Conservation (phyloP, 2,113 vertebrate genomes). For the Chaetodon trifascialis region DNA sequence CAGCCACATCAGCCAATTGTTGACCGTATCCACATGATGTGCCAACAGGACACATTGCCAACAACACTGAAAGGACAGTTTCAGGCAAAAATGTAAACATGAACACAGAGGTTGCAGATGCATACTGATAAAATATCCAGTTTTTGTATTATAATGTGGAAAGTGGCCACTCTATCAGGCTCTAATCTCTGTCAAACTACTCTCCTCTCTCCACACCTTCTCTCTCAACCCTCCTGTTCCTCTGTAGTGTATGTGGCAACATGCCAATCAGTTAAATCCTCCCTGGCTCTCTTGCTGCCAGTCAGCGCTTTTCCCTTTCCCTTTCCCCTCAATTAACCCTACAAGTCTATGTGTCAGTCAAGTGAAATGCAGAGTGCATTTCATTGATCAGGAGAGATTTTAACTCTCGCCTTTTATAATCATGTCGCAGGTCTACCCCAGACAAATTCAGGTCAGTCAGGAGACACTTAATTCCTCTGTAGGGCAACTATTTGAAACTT, state of each 20-base stretch:
- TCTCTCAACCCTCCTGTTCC: background rate
- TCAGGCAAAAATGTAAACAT: background rate
- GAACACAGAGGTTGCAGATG: background rate
- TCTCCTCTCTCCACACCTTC: background rate
- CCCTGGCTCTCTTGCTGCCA: slow-evolving; percentile 9
- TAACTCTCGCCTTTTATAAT: background rate
- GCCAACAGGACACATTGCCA: background rate
- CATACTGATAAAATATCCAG: background rate
- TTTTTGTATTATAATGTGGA: background rate
- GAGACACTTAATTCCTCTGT: background rate
- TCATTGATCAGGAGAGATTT: slow-evolving; percentile 26
- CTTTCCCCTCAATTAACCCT: slow-evolving; percentile 28
- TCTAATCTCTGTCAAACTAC: background rate
- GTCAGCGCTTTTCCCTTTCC: background rate
- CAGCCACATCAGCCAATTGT: background rate
- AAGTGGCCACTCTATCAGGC: background rate
- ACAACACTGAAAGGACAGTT: background rate
- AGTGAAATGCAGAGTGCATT: background rate
- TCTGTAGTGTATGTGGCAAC: background rate
- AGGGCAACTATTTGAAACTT: background rate
- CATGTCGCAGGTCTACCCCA: background rate
- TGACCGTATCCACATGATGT: background rate
- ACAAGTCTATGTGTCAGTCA: slow-evolving; percentile 1
- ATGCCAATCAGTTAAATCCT: slow-evolving; percentile 31
- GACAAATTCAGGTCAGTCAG: slow-evolving; percentile 1